Conservation (phyloP, 30 jellyfish, hydroid and myxozoan species). For the Catostylus mosaicus region DNA sequence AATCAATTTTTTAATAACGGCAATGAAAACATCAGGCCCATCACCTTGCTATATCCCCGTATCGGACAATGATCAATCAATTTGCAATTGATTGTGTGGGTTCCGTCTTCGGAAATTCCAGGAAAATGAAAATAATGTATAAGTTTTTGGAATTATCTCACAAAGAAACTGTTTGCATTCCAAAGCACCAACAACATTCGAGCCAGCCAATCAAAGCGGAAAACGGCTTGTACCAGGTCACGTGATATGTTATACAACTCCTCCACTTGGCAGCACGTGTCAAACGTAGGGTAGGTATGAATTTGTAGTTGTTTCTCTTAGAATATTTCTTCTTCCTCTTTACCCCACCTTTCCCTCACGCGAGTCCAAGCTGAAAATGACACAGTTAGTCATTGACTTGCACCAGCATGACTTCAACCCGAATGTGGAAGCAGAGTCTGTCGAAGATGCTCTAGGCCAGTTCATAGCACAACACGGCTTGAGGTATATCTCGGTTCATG, state of each 20-base stretch:
- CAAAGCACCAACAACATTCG: background rate
- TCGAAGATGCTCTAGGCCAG: constrained; percentile 76
- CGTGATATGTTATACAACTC: constrained; percentile 64
- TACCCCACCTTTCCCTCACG: constrained; percentile 15
- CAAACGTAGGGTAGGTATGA: constrained; percentile 71
- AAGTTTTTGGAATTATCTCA: background rate
- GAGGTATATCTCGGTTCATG: constrained; percentile 41
- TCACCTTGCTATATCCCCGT: no score
- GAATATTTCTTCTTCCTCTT: constrained; percentile 22
- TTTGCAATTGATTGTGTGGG: background rate
- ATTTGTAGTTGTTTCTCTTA: constrained; percentile 45
- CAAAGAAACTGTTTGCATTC: background rate
- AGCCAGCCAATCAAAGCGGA: constrained; percentile 48
- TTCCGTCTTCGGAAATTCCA: background rate
- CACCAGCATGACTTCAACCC: constrained; percentile 55
- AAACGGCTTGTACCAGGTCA: constrained; percentile 59
- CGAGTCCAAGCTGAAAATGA: constrained; percentile 59
- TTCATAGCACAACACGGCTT: constrained; percentile 61
- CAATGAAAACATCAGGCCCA: no score
- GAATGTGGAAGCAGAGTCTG: constrained; percentile 51
- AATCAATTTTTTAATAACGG: no score
- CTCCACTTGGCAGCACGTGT: constrained; percentile 77
- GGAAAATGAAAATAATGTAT: background rate
- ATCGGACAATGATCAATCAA: background rate
- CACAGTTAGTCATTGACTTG: constrained; percentile 64